Evolutionary conservation across 2,113 vertebrate genomes (phyloP), one percentile per base, ranked within the genome.

Genomic region (Mus pahari): DNA sequence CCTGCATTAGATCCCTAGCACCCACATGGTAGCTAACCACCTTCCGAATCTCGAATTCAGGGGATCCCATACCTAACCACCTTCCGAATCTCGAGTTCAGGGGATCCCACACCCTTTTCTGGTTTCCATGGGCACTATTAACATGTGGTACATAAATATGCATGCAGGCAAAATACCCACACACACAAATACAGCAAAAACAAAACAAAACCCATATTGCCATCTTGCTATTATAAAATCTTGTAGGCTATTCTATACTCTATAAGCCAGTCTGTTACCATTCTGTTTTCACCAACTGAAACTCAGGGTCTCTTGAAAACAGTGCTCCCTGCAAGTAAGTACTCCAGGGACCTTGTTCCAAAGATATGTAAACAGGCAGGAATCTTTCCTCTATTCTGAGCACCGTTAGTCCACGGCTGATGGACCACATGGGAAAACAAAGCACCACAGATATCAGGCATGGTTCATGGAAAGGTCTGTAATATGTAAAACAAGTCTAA

Each of bases 311-410:
- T 96, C 78, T 81, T 86, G 26, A 73, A 90, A 93, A 39, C 48
- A 64, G 22, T 26, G 20, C 0, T 96, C 86, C 71, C 48, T 62
- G 74, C 48, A 95, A 92, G 60, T 53, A 4, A 48, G 8, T 16
- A 95, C 93, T 62, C 66, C 45, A 17, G 64, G 45, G 66, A 95
- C 42, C 58, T 74, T 60, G 62, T 77, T 86, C 86, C 77, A 93
- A 90, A 55, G 79, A 90, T 86, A 86, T n/a, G 97, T 82, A 98
- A 97, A 58, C 36, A 95, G 70, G 88, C 55, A 75, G 79, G 86
- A 94, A 28, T 87, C 93, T 97, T 97, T 97, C 96, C 97, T 97
- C 97, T 82, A 62, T 58, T 92, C 50, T 78, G 36, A 97, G 88
- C 66, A 89, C 64, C 79, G 62, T 83, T 95, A 97, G 89, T 68